phyloP scores from a whole-genome alignment of 2,888 invertebrate species.

The Acrocera orbiculus region DNA sequence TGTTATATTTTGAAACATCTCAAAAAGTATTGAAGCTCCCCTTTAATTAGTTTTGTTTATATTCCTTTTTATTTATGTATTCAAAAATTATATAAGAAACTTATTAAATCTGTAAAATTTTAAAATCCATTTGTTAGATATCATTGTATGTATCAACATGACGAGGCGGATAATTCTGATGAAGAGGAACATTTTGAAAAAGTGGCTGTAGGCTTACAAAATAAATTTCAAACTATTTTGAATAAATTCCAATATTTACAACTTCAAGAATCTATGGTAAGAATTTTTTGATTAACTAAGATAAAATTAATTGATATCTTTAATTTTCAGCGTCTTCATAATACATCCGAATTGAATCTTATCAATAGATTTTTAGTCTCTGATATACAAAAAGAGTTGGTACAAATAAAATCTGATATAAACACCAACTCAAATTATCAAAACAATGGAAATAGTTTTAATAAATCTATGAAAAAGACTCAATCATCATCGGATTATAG shows the following conservation, averaged over 20 bases:
- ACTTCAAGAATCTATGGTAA: conserved; percentile 62
- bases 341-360: conserved; percentile 61
- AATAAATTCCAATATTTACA: conserved; percentile 56
- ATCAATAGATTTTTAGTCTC: conserved; percentile 54
- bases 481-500: too few relatives aligned
- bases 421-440: too few relatives aligned
- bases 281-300: conserved; percentile 13
- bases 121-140: conserved; percentile 31
- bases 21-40: too few relatives aligned
- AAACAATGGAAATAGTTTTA: too few relatives aligned
- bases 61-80: too few relatives aligned
- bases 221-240: conserved; percentile 50
- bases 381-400: conserved; percentile 47
- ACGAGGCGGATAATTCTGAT: conserved; percentile 42
- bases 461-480: too few relatives aligned
- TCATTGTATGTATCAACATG: conserved; percentile 48
- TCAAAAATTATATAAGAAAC: background rate
- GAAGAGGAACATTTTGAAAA: conserved; percentile 53
- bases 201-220: conserved; percentile 46
- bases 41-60: too few relatives aligned
- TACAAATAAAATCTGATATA: too few relatives aligned
- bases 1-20: too few relatives aligned
- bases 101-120: background rate
- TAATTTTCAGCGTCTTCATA: conserved; percentile 42
- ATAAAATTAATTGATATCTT: background rate